Evolutionary conservation across 2,797 vertebrate genomes (phyloP), one percentile per base, ranked within the genome.

Genomic region (Phrynocephalus guinanensis): DNA sequence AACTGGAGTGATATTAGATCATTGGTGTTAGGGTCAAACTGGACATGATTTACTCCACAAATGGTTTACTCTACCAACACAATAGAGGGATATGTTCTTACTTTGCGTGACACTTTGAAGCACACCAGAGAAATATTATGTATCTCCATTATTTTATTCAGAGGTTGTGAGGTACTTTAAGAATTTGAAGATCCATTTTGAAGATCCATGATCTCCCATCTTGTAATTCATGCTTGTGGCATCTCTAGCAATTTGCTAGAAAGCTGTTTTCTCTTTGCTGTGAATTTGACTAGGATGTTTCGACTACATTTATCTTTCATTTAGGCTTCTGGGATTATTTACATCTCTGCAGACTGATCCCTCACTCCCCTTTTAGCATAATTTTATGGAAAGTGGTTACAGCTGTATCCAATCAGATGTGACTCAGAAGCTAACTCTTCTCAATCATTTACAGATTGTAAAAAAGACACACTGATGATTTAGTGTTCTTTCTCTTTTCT

Each of bases 331-430:
- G 52, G 63, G 72, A 67, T 52, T 52, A 83, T 87, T 87, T 70
- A 78, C 68, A 78, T 87, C 44, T 82, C 22, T 20, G 44, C 77
- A 56, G 20, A 79, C 22, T 3, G 1, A 52, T 15, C 5, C 6
- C 8, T 20, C n/a, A 26, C 24, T 48, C 3, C 6, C 18, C 28
- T 82, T 73, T 82, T 75, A 75, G 33, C 15, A 56, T 87, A 81
- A 73, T 68, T 71, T 79, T 78, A 86, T 76, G 71, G 70, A 38
- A 78, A 78, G 26, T 83, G 50, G 66, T 15, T 60, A 44, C 63
- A 83, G 81, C 81, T 87, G 67, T 83, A 78, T 30, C 24, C 66
- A n/a, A 68, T 82, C 84, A 86, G 30, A 79, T 33, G 68, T 78
- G 24, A 60, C 73, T 87, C 82, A 71, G 16, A 79, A 71, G 48